Conservation (phyloP, 1,140 invertebrate genomes). For the Drosophila sp. region DNA sequence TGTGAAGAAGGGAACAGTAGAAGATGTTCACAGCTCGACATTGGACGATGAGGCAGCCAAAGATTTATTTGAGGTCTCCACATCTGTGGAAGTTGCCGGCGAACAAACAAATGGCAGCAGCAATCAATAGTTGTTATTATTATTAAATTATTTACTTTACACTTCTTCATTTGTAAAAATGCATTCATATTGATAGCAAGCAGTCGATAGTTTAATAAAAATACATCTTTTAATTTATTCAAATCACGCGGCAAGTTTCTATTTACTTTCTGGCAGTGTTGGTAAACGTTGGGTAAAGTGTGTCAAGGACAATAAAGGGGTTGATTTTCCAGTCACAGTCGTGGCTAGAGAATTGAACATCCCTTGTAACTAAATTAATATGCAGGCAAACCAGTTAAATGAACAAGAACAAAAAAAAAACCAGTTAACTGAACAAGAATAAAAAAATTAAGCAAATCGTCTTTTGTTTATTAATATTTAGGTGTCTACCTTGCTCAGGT, state of each 20-base stretch:
- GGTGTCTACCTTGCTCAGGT: constrained; percentile 9
- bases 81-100: constrained; percentile 74
- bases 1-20: constrained; percentile 52
- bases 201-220: constrained; percentile 74
- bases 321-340: constrained; percentile 1
- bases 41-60: constrained; percentile 45
- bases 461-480: neutral
- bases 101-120: constrained; percentile 49
- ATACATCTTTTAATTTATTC: constrained; percentile 59
- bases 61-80: constrained; percentile 73
- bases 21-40: constrained; percentile 40
- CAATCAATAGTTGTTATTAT: constrained; percentile 50
- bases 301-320: neutral
- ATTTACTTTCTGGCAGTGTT: neutral
- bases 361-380: neutral
- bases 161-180: constrained; percentile 61
- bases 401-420: neutral
- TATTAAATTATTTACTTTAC: constrained; percentile 63
- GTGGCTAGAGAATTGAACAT: neutral
- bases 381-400: neutral
- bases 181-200: constrained; percentile 57
- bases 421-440: too few species aligned
- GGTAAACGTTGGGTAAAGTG: neutral
- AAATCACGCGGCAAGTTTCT: constrained; percentile 7
- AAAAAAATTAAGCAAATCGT: neutral